phyloP scores from a whole-genome alignment of 2,797 vertebrate species.

The Natrix natrix region DNA sequence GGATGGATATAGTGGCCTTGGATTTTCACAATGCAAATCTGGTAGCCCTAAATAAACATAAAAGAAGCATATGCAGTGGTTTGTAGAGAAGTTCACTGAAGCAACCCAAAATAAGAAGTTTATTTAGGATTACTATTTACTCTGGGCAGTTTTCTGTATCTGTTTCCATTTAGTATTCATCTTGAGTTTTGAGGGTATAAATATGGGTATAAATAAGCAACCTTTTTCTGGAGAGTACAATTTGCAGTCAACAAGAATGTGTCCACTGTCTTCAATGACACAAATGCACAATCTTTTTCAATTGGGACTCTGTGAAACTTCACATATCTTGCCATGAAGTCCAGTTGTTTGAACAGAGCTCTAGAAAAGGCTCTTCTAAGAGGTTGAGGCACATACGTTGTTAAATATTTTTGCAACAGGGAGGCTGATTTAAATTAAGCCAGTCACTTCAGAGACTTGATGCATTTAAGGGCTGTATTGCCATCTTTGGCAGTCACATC shows the following conservation, averaged over 20 bases:
- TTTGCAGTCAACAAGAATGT: not conserved
- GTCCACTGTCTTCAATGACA: not conserved
- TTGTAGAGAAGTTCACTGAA: not conserved
- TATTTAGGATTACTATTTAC: not conserved
- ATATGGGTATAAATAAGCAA: not conserved
- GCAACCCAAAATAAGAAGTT: not conserved
- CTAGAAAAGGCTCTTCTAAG: not conserved
- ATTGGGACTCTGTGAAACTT: not conserved
- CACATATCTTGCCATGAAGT: not conserved
- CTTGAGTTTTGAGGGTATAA: not conserved
- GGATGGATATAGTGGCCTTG: not conserved
- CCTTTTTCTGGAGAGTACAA: not conserved
- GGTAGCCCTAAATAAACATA: not conserved
- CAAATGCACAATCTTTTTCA: not conserved
- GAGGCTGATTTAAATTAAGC: not conserved
- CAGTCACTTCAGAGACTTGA: not conserved
- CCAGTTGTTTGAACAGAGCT: not conserved
- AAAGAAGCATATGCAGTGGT: not conserved
- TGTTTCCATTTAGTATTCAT: not conserved
- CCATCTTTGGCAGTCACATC: not conserved
- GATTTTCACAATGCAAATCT: not conserved
- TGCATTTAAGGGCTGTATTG: not conserved
- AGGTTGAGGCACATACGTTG: not conserved
- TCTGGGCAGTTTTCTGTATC: not conserved
- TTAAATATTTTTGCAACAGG: not conserved